Evolutionary conservation across 2,113 vertebrate genomes (phyloP), one percentile per base, ranked within the genome.

Genomic region (Lepus timidus): DNA sequence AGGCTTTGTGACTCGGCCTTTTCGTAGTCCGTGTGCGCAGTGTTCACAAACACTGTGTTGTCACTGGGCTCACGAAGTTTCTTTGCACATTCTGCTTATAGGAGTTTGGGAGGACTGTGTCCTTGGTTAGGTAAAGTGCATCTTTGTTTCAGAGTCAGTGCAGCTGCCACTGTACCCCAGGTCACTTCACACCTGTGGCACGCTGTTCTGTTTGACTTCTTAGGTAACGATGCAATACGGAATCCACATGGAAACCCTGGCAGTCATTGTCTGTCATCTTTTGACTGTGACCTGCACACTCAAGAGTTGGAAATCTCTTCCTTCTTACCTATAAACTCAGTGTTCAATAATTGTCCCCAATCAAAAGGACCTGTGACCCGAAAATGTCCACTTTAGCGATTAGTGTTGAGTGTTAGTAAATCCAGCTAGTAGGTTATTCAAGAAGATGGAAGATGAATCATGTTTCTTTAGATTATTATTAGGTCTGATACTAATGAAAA

Each of bases 301-400:
- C 82, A 29, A 78, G 33, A 86, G 29, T 70, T 13, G 65, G 76
- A 82, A 89, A 90, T 64, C 6, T 64, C 33, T 85, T 17, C 0
- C 25, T 13, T 91, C 6, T 86, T 61, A 71, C 61, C 31, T 23
- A 81, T 25, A 78, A 67, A 55, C 82, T 85, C 33, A 96, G 0
- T 11, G 39, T 49, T 76, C 17, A 74, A 36, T 93, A 93, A 83
- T 70, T 91, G 67, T 70, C 20, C 16, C 19, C 44, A 68, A 94
- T 39, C 71, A 73, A 19, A 29, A 94, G 12, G 29, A 6, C 10
- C 84, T 49, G 4, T 51, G 93, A 39, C 67, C 25, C 61, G 78
- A 81, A 82, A 82, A 62, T 51, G 31, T 75, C 31, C 61, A 17
- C 25, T 89, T 74, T 88, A 90, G 70, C 51, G 88, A 78, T 85